Base-by-base conservation (phyloP, 1,140 invertebrate species). In the Nasonia longicornis region DNA sequence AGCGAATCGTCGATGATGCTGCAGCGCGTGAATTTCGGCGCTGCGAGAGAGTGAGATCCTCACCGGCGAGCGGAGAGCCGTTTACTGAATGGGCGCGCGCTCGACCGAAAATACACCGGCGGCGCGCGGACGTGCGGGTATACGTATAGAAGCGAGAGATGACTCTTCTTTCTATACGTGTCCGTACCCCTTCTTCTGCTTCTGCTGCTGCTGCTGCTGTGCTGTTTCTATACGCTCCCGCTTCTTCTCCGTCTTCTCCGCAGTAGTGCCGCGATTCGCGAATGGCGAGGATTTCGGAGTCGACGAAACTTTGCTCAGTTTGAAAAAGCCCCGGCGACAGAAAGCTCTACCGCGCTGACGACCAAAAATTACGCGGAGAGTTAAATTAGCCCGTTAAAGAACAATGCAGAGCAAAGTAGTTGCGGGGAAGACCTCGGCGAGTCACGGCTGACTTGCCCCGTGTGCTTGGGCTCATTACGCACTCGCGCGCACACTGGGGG, bases 161-260 rank as follows among this genome's bases (percentile, higher is more conserved):
- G 66, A 48, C 29, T 70, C 45, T n/a, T n/a, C 35, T 35, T 73
- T 66, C 48, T 71, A 26, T 75, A n/a, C 48, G 26, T 38, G 42
- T 31, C 2, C n/a, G 2, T 31, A 29, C 67, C 52, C 71, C 74
- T 74, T 77, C 69, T 63, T 74, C 80, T 29, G 31, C 31, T 71
- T 8, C 38, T 67, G 12, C 82, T 70, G 78, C 80, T 48, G 75
- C 80, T 74, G 75, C 80, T 48, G 75, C 81, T 67, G 22, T 71
- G 35, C 82, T 67, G 12, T 79, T 70, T 82, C 80, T 48, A 35
- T 48, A 35, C 4, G 31, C 31, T 35, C 31, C 72, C 2, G 29
- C 72, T 31, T 31, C 73, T 35, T 31, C 35, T 16, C 69, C 76
- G 38, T 81, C 80, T 77, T 83, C n/a, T 11, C 64, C 72, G 66